Conservation (phyloP, 2,888 invertebrate species). For the Calameuta idolon region DNA sequence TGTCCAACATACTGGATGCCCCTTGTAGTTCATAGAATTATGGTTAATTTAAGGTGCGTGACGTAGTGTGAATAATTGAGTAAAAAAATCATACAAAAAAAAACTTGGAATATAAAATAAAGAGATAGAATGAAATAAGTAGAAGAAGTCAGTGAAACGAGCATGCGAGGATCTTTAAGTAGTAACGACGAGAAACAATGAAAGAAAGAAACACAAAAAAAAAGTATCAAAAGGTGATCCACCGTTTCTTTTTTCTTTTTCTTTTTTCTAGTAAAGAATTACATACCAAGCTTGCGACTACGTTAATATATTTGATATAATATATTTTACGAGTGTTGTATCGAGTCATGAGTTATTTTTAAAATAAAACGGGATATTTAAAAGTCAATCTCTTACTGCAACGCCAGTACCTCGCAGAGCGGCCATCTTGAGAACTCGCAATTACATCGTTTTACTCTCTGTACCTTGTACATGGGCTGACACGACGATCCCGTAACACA, state of each 20-base stretch:
- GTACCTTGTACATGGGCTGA: neutral
- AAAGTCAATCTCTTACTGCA: neutral
- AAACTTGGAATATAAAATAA: neutral
- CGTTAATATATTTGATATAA: constrained; percentile 30
- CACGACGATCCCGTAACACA: neutral
- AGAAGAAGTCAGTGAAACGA: neutral
- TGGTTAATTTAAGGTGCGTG: neutral
- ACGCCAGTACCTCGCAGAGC: neutral
- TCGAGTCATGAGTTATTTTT: constrained; percentile 48
- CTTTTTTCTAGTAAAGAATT: neutral
- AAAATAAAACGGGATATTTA: constrained; percentile 55
- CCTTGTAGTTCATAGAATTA: neutral
- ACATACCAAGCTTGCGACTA: constrained; percentile 6
- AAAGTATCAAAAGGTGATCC: neutral
- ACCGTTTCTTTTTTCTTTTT: neutral
- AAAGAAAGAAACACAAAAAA: too few relatives aligned
- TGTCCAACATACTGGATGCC: neutral
- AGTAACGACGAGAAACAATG: neutral
- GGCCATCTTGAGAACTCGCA: neutral
- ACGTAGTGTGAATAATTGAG: neutral
- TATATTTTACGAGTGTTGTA: constrained; percentile 49
- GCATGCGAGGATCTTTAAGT: neutral
- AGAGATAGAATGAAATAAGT: neutral
- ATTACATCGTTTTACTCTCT: neutral
- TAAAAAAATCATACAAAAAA: neutral